Evolutionary conservation across 2,113 vertebrate genomes (phyloP).

Genomic region (Centropristis striata): DNA sequence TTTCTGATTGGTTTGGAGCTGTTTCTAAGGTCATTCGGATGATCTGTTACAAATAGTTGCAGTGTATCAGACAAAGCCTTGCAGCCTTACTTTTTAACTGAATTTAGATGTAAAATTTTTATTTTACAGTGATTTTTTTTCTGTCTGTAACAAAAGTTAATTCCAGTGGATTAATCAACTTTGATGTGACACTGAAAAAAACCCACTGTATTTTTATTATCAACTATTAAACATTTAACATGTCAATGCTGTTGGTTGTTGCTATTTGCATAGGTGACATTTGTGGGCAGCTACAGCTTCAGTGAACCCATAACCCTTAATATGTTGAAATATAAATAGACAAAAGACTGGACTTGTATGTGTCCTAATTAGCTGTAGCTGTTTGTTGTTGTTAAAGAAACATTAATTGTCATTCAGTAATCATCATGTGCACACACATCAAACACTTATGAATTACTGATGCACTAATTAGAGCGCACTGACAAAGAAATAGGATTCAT

Average conservation of each 20-base stretch:
- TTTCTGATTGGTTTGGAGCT: background rate
- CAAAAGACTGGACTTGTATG: background rate
- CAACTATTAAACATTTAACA: too few relatives aligned
- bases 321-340: background rate
- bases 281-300: too few relatives aligned
- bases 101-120: too few relatives aligned
- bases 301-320: too few relatives aligned
- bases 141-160: too few relatives aligned
- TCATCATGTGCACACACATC: constrained; percentile 1
- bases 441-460: background rate
- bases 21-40: background rate
- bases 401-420: background rate
- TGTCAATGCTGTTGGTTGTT: too few relatives aligned
- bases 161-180: too few relatives aligned
- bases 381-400: constrained; percentile 21
- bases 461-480: background rate
- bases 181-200: too few relatives aligned
- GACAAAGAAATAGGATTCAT: background rate
- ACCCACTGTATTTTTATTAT: too few relatives aligned
- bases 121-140: too few relatives aligned
- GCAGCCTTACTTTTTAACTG: too few relatives aligned
- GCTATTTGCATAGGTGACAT: too few relatives aligned
- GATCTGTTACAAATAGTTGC: background rate
- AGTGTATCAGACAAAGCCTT: background rate
- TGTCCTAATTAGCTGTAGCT: background rate